A percentile compares a stretch with the other conserved stretches of the same genome.
Conservation (phyloP, 1,140 invertebrate genomes). For the Mycetomoellerius zeteki region DNA sequence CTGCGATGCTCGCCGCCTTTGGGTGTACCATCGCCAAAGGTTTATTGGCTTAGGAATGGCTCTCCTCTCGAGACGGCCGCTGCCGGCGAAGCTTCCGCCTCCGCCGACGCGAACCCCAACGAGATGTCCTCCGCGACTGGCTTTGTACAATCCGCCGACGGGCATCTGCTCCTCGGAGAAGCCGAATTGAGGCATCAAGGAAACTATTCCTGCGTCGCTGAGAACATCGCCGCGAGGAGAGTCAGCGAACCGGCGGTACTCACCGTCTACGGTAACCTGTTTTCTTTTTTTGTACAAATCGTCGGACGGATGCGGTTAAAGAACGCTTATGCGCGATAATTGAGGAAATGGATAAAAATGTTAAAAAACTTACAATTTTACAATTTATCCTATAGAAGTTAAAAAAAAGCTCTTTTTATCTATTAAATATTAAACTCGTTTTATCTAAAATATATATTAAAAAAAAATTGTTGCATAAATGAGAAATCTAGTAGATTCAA, state of each 20-base stretch:
- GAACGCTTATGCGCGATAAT: slow-evolving; percentile 18
- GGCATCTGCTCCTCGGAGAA: slow-evolving; percentile 95
- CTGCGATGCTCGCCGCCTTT: slow-evolving; percentile 95
- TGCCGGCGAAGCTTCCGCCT: slow-evolving; percentile 90
- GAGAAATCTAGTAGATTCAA: no score
- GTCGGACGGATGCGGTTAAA: not conserved
- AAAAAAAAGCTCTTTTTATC: not conserved
- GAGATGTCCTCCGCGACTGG: slow-evolving; percentile 91
- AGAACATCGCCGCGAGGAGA: slow-evolving; percentile 96
- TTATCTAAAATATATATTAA: no score
- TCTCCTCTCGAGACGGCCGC: slow-evolving; percentile 90
- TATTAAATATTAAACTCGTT: not conserved
- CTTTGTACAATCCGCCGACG: slow-evolving; percentile 87
- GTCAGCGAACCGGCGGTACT: slow-evolving; percentile 95
- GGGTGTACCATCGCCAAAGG: slow-evolving; percentile 94
- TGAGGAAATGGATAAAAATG: not conserved
- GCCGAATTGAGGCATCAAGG: slow-evolving; percentile 90
- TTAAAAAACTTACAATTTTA: not conserved
- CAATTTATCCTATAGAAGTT: not conserved
- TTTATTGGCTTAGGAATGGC: slow-evolving; percentile 94
- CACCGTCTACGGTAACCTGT: slow-evolving; percentile 95
- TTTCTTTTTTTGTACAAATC: slow-evolving; percentile 22
- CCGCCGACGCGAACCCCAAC: slow-evolving; percentile 85
- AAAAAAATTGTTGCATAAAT: no score
- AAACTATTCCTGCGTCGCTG: slow-evolving; percentile 98